Conservation (phyloP, 2,113 vertebrate genomes). For the Gopherus evgoodei region DNA sequence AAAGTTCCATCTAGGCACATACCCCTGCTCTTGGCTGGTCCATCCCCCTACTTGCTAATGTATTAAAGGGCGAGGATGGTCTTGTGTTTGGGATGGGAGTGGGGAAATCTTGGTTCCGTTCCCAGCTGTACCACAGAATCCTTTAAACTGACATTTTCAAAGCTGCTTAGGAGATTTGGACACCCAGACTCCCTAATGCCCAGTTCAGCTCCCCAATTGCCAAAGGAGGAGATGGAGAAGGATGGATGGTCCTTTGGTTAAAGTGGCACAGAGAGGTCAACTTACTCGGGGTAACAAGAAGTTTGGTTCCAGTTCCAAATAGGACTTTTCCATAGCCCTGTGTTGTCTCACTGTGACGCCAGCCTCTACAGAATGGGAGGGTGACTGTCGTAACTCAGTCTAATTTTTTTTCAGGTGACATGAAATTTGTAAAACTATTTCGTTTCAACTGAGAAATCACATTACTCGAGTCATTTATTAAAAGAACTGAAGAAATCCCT, state of each 20-base stretch:
- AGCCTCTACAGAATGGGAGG: constrained; percentile 54
- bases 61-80: not conserved
- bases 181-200: not conserved
- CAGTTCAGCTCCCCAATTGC: not conserved
- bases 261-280: not conserved
- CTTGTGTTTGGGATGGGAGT: not conserved
- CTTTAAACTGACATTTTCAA: not conserved
- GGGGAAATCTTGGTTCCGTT: not conserved
- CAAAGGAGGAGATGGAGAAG: not conserved
- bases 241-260: not conserved
- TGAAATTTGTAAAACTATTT: not conserved
- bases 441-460: rapidly evolving
- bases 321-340: not conserved
- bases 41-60: not conserved
- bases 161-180: not conserved
- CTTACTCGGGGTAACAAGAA: constrained; percentile 65
- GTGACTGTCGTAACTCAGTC: rapidly evolving
- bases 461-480: not conserved
- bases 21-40: not conserved
- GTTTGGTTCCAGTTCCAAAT: constrained; percentile 67
- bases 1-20: not conserved
- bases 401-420: not conserved
- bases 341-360: constrained; percentile 30
- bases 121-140: not conserved
- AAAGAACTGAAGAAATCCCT: not conserved